These are phyloP conservation scores for Epistrophe eligans DNA, from an alignment of 2,888 invertebrate species.

Conservation along the genomic window DNA sequence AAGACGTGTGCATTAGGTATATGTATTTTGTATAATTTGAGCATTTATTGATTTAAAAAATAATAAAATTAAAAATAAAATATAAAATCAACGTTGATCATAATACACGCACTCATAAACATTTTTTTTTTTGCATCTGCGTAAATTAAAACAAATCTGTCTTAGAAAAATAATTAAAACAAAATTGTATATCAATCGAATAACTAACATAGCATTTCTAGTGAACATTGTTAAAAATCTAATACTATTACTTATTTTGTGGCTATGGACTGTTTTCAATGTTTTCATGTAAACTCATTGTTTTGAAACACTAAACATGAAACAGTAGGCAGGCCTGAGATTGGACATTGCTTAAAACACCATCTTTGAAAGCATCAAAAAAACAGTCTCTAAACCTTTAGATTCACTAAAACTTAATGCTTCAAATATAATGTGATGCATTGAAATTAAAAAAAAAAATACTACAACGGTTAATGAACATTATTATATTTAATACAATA, in stretches of 20 bases:
- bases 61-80: constrained; percentile 21
- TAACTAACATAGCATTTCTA: constrained; percentile 57
- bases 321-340: constrained; percentile 66
- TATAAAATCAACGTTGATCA: constrained; percentile 40
- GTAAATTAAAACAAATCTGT: constrained; percentile 23
- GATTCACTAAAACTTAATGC: background rate
- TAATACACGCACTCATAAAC: constrained; percentile 46
- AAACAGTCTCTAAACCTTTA: constrained; percentile 35
- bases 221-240: constrained; percentile 36
- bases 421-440: constrained; percentile 39
- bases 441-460: constrained; percentile 4
- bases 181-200: constrained; percentile 36
- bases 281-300: constrained; percentile 35
- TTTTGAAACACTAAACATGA: constrained; percentile 50
- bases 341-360: constrained; percentile 27
- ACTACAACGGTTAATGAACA: background rate
- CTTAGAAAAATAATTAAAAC: constrained; percentile 18
- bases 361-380: constrained; percentile 17
- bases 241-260: constrained; percentile 52
- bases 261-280: constrained; percentile 44
- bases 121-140: constrained; percentile 7
- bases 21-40: constrained; percentile 43
- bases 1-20: constrained; percentile 3
- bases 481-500: background rate
- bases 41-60: constrained; percentile 56